Percentiles rank a stretch among this genome's conserved stretches.
These are phyloP conservation scores for Dipodomys merriami DNA, from an alignment of 2,113 vertebrate species.

Conservation along the genomic window DNA sequence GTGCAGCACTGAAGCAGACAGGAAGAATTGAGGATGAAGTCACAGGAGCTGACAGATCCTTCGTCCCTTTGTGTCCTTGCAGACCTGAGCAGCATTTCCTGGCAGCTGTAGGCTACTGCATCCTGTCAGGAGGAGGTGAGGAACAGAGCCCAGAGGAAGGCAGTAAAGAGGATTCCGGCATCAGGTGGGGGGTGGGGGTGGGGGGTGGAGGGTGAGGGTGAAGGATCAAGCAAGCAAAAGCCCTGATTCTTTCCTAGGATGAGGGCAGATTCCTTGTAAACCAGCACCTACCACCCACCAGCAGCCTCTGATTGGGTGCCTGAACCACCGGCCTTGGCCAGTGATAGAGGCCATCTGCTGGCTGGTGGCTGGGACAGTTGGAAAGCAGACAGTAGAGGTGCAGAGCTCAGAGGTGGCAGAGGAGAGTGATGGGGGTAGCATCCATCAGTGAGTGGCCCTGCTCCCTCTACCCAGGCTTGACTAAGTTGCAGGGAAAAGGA, in stretches of 20 bases:
- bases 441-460: fast-evolving
- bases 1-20: neutral
- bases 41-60: neutral
- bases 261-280: neutral
- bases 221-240: neutral
- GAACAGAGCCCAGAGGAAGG: neutral
- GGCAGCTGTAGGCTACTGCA: neutral
- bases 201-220: neutral
- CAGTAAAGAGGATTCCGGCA: neutral
- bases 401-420: neutral
- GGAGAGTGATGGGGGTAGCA: neutral
- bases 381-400: neutral
- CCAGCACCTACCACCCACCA: neutral
- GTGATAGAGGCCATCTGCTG: no score
- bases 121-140: neutral
- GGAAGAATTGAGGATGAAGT: neutral
- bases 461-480: neutral
- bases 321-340: neutral
- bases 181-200: neutral
- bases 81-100: neutral
- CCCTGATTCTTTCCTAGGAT: neutral
- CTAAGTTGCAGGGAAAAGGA: neutral
- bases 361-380: neutral
- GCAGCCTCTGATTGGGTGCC: neutral
- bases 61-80: neutral